Percentiles rank a stretch among this genome's conserved stretches.
phyloP scores from a whole-genome alignment of 2,888 invertebrate species.

The Rhogogaster chlorosoma region DNA sequence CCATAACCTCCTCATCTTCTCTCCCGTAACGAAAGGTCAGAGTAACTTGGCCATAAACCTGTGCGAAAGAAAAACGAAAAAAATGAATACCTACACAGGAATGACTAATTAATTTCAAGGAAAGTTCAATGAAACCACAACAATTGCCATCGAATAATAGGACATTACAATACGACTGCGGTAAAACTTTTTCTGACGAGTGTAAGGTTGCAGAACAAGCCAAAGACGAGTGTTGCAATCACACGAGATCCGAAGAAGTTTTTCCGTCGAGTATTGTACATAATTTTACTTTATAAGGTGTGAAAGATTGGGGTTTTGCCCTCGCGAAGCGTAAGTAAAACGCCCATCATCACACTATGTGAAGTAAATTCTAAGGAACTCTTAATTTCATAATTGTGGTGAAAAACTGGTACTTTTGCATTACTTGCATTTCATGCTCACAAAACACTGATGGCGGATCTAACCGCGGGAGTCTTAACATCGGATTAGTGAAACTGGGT shows the following conservation, averaged over 20 bases:
- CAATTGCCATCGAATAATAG: not conserved
- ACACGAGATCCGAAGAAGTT: no score
- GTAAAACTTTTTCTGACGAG: no score
- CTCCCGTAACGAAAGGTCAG: slow-evolving; percentile 98
- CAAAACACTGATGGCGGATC: not conserved
- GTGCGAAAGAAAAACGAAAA: slow-evolving; percentile 54
- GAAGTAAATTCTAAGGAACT: no score
- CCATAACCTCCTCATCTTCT: slow-evolving; percentile 99
- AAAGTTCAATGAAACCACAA: not conserved
- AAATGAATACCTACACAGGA: not conserved
- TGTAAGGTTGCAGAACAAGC: no score
- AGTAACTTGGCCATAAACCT: slow-evolving; percentile 90
- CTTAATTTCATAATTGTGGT: not conserved
- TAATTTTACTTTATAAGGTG: no score
- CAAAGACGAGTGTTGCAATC: no score
- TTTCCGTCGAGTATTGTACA: no score
- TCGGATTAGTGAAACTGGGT: slow-evolving; percentile 5
- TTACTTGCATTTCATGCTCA: not conserved
- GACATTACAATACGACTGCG: no score
- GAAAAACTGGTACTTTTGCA: not conserved
- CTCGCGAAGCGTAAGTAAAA: no score
- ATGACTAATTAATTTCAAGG: not conserved
- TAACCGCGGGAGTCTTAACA: not conserved
- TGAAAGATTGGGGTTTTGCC: no score
- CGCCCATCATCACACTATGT: no score